Evolutionary conservation across 1,140 invertebrate genomes (phyloP).

Genomic region (Nixonia krombeini): DNA sequence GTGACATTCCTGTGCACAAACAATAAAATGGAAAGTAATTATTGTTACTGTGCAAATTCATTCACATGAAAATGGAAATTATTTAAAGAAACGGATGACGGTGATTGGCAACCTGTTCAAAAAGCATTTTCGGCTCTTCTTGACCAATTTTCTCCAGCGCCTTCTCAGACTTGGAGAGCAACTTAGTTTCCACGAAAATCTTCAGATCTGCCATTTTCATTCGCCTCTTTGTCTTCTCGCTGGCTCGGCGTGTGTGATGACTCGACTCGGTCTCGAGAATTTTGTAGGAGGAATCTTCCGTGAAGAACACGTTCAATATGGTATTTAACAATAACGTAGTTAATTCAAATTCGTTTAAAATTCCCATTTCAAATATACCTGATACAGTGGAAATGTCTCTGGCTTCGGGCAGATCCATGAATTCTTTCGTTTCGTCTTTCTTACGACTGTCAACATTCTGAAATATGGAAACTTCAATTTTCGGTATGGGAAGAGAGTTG

Average conservation of each 20-base stretch:
- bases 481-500: conserved; percentile 93
- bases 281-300: conserved; percentile 50
- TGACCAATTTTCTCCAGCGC: conserved; percentile 90
- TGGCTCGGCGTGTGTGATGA: conserved; percentile 77
- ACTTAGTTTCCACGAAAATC: conserved; percentile 91
- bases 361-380: too few relatives aligned
- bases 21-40: too few relatives aligned
- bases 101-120: conserved; percentile 69
- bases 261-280: conserved; percentile 73
- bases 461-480: conserved; percentile 90
- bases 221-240: conserved; percentile 85
- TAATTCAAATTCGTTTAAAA: too few relatives aligned
- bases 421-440: conserved; percentile 80
- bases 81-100: conserved; percentile 11
- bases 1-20: conserved; percentile 78
- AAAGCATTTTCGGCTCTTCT: conserved; percentile 77
- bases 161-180: conserved; percentile 92
- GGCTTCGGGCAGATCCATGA: conserved; percentile 81
- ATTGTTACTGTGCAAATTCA: too few relatives aligned
- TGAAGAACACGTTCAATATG: too few relatives aligned
- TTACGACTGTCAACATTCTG: conserved; percentile 81
- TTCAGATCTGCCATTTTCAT: conserved; percentile 93
- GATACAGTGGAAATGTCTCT: conserved; percentile 75
- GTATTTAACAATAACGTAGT: too few relatives aligned
- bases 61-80: too few relatives aligned